Evolutionary conservation across 2,888 invertebrate genomes (phyloP), one percentile per base, ranked within the genome.

Genomic region (Diarsia dahlii): DNA sequence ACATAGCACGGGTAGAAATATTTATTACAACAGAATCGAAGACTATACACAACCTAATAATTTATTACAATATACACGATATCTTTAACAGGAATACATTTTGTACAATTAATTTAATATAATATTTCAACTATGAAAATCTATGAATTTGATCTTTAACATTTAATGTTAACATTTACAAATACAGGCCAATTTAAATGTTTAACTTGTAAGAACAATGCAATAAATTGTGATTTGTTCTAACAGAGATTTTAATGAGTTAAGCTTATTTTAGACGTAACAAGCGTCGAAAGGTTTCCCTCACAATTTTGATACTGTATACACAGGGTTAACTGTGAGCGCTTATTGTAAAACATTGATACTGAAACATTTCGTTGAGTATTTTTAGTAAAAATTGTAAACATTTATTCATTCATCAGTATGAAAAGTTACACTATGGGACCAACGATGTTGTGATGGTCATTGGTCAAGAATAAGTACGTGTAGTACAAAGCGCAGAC

Each of bases 1-100:
- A 18, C 13, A 80, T n/a, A 67, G 73, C 90, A 92, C 90, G 89
- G 89, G 92, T 93, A 93, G 92, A 93, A 93, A 93, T 93, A 90
- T 91, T 92, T 92, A 93, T 90, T 93, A 93, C 92, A 93, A 93
- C 94, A 92, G 93, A 94, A 91, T 92, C 85, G 88, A 92, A 93
- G 92, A 90, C 91, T 93, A 90, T 91, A 90, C 90, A 92, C 87
- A 91, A 91, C 89, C 89, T 92, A 91, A 88, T 87, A 86, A 82
- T n/a, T n/a, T n/a, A n/a, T 87, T 89, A 88, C 78, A 84, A 85
- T 90, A 86, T 90, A 88, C 88, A 90, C 87, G 86, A 87, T 87
- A 89, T 78, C 65, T 83, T 85, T 84, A 92, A 91, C 90, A 89
- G 84, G 86, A 83, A 89, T 92, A 90, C 87, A 89, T 88, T 89